Evolutionary conservation across 2,888 invertebrate genomes (phyloP).

Genomic region (Salticus scenicus): DNA sequence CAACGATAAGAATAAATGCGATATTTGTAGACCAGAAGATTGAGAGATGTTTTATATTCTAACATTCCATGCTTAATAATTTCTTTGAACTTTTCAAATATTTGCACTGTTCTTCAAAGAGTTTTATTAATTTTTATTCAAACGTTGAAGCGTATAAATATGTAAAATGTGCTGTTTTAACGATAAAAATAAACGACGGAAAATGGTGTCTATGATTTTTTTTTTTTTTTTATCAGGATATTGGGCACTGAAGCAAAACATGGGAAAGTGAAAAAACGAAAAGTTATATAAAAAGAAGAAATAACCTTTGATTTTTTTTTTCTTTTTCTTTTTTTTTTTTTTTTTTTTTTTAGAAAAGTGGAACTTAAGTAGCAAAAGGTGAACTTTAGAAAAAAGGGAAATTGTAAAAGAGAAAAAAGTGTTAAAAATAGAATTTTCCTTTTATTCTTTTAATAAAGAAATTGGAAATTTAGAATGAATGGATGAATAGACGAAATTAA

Average conservation of each 20-base stretch:
- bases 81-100: conserved; percentile 1
- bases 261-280: not conserved
- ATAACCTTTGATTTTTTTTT: too few species aligned
- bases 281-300: not conserved
- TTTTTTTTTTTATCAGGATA: not conserved
- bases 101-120: not conserved
- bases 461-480: too few species aligned
- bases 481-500: too few species aligned
- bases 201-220: not conserved
- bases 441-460: too few species aligned
- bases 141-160: not conserved
- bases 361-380: too few species aligned
- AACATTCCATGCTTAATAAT: not conserved
- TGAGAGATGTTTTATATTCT: not conserved
- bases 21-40: too few species aligned
- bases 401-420: too few species aligned
- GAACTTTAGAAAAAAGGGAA: too few species aligned
- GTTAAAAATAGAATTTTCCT: too few species aligned
- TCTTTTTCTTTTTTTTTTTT: too few species aligned
- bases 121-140: conserved; percentile 3
- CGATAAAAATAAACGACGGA: not conserved
- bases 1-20: too few species aligned
- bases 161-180: not conserved
- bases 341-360: too few species aligned
- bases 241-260: not conserved